Evolutionary conservation across 2,113 vertebrate species (phyloP).

Genomic region (Scomber colias): DNA sequence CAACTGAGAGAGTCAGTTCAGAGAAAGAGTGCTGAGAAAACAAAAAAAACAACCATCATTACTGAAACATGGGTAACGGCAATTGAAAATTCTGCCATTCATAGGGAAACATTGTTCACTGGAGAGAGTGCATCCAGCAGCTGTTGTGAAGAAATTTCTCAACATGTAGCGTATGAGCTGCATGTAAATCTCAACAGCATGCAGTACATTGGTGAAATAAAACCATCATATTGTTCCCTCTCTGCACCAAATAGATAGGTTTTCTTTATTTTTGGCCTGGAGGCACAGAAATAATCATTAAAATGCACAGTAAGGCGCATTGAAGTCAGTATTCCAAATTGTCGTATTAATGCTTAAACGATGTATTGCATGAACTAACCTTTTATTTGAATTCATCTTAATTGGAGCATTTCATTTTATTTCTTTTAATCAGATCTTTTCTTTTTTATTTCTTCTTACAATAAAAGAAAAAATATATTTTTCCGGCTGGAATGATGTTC

Average conservation of each 20-base stretch:
- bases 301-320: slow-evolving; percentile 53
- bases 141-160: slow-evolving; percentile 39
- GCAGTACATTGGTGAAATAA: slow-evolving; percentile 58
- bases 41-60: background rate
- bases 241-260: slow-evolving; percentile 34
- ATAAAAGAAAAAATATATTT: no score
- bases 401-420: slow-evolving; percentile 1
- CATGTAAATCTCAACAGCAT: slow-evolving; percentile 61
- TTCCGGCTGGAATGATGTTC: slow-evolving; percentile 27
- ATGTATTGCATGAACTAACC: slow-evolving; percentile 32
- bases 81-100: slow-evolving; percentile 54
- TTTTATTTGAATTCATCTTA: slow-evolving; percentile 49
- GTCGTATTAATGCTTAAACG: slow-evolving; percentile 44
- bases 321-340: slow-evolving; percentile 46
- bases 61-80: slow-evolving; percentile 14
- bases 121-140: slow-evolving; percentile 40
- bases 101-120: slow-evolving; percentile 52
- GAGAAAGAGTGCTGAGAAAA: slow-evolving; percentile 14
- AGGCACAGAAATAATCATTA: slow-evolving; percentile 59
- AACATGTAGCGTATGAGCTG: slow-evolving; percentile 52
- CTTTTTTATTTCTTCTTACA: no score
- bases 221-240: slow-evolving; percentile 57
- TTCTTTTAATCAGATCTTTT: background rate
- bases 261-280: slow-evolving; percentile 59
- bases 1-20: slow-evolving; percentile 8